Conservation (phyloP, 2,113 vertebrate species). For the Grammomys dolichurus region DNA sequence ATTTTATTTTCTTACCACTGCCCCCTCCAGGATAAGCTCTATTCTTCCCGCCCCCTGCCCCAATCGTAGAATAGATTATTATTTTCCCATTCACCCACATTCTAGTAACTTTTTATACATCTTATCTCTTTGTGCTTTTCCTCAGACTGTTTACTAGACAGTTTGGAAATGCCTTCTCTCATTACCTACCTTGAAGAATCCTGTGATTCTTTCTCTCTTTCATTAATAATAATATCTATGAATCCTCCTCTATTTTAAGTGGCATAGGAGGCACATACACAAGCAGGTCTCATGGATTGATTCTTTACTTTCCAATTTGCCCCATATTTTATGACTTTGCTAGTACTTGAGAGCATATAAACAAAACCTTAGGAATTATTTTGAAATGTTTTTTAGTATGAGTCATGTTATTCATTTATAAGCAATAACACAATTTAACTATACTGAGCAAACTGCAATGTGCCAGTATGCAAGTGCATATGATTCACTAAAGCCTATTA, state of each 20-base stretch:
- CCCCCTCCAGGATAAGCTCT: neutral
- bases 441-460: neutral
- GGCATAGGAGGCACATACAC: neutral
- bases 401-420: constrained; percentile 8
- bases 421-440: constrained; percentile 22
- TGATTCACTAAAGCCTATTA: neutral
- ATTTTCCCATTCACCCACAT: neutral
- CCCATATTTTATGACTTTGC: constrained; percentile 5
- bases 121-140: neutral
- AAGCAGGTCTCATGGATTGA: neutral
- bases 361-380: constrained; percentile 42
- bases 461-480: neutral
- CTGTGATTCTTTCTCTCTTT: neutral
- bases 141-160: neutral
- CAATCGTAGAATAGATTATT: neutral
- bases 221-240: neutral
- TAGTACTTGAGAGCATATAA: neutral
- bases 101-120: neutral
- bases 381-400: constrained; percentile 12
- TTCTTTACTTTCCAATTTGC: neutral
- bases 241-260: neutral
- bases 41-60: neutral
- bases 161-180: neutral
- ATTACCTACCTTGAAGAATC: neutral
- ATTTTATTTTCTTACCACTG: neutral